These are phyloP conservation scores for Tachycineta bicolor DNA, from an alignment of 2,113 vertebrate genomes.

Conservation along the genomic window DNA sequence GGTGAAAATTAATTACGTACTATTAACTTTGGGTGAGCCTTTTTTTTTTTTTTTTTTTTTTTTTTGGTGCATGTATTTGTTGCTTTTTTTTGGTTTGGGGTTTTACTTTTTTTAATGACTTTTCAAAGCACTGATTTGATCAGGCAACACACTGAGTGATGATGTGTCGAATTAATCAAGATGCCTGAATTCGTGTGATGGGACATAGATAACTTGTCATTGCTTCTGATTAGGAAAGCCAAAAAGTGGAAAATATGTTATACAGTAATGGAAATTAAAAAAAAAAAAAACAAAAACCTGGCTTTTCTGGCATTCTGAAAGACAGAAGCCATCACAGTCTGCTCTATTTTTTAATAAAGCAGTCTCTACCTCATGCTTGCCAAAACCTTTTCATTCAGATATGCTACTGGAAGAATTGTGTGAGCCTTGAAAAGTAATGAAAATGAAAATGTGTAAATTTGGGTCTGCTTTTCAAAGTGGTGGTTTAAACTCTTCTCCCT, in stretches of 20 bases:
- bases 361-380: neutral
- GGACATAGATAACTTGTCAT: neutral
- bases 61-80: neutral
- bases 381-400: neutral
- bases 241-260: neutral
- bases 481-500: neutral
- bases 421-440: neutral
- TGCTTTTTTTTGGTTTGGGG: neutral
- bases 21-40: fast-evolving
- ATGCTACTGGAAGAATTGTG: neutral
- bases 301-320: neutral
- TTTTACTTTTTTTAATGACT: neutral
- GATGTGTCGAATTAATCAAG: neutral
- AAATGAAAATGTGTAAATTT: neutral
- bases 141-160: neutral
- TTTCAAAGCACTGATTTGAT: neutral
- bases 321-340: neutral
- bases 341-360: neutral
- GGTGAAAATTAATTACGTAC: neutral
- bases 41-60: too few relatives aligned
- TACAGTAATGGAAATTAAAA: neutral
- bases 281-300: neutral
- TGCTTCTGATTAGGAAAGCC: neutral
- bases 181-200: neutral
- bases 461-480: neutral